A percentile compares a stretch with the other conserved stretches of the same genome.
Evolutionary conservation across 92 coral and sea anemone genomes (phyloP).

Genomic region (Desmophyllum pertusum): DNA sequence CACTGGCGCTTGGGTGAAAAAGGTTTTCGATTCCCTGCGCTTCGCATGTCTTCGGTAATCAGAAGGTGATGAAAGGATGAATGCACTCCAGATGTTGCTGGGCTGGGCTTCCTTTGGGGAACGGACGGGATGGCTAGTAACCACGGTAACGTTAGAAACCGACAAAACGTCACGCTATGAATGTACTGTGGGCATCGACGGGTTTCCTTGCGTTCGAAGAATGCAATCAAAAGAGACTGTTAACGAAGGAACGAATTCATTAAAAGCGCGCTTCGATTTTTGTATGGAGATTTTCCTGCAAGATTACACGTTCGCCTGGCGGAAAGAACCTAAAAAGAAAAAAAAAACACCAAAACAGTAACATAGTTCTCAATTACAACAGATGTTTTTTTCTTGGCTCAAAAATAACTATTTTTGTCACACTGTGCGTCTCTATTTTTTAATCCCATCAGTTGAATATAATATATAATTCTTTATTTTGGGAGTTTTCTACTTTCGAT

Average conservation of each 20-base stretch:
- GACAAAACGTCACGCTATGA: constrained; percentile 23
- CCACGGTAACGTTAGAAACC: constrained; percentile 25
- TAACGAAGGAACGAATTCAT: background rate
- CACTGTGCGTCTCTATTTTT: background rate
- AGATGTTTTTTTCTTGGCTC: background rate
- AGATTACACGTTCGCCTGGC: background rate
- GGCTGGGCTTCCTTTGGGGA: constrained; percentile 14
- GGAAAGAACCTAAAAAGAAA: background rate
- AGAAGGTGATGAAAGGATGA: constrained; percentile 21
- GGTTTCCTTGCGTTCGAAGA: background rate
- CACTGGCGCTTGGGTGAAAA: constrained; percentile 16
- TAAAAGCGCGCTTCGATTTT: background rate
- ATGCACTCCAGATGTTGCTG: constrained; percentile 23
- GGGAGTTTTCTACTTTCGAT: background rate
- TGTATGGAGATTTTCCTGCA: background rate
- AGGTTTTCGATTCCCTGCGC: background rate
- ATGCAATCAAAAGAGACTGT: background rate
- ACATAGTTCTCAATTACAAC: background rate
- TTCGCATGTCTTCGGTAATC: constrained; percentile 24
- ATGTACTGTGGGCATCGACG: background rate
- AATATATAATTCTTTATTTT: too few species aligned
- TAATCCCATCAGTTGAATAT: too few species aligned
- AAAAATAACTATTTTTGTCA: background rate
- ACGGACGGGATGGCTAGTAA: background rate
- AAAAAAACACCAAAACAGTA: background rate